These are phyloP conservation scores for Pseudomyrmex dendroicus DNA, from an alignment of 1,140 invertebrate species.

Conservation along the genomic window DNA sequence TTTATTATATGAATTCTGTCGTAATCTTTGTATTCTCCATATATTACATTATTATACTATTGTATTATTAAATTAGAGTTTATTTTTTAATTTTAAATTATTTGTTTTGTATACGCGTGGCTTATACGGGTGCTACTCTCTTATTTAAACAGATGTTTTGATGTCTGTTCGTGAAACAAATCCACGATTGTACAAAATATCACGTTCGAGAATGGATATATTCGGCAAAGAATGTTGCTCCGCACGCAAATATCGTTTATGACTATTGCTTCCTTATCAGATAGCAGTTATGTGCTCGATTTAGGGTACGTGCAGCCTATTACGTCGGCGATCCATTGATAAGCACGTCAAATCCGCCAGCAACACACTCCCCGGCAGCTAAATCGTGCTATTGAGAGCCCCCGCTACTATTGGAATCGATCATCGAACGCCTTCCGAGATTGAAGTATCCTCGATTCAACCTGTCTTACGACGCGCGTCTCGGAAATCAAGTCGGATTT, in stretches of 20 bases:
- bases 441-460: constrained; percentile 73
- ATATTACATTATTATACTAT: too few species aligned
- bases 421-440: constrained; percentile 77
- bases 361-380: constrained; percentile 75
- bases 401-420: constrained; percentile 77
- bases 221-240: constrained; percentile 37
- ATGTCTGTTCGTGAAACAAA: constrained; percentile 3
- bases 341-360: constrained; percentile 83
- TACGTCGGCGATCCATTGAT: constrained; percentile 81
- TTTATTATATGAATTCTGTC: background rate
- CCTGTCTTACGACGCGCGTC: constrained; percentile 64
- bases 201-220: constrained; percentile 14
- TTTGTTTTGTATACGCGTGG: background rate
- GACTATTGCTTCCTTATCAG: constrained; percentile 78
- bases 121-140: too few species aligned
- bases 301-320: constrained; percentile 80
- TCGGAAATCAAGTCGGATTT: constrained; percentile 47
- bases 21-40: background rate
- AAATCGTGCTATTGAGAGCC: constrained; percentile 70
- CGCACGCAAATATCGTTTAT: constrained; percentile 67
- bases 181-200: constrained; percentile 41
- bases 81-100: background rate
- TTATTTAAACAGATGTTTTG: background rate
- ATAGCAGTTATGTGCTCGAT: constrained; percentile 80
- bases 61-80: too few species aligned